Evolutionary conservation across 2,888 invertebrate species (phyloP).

Genomic region (Rotaria macrura): DNA sequence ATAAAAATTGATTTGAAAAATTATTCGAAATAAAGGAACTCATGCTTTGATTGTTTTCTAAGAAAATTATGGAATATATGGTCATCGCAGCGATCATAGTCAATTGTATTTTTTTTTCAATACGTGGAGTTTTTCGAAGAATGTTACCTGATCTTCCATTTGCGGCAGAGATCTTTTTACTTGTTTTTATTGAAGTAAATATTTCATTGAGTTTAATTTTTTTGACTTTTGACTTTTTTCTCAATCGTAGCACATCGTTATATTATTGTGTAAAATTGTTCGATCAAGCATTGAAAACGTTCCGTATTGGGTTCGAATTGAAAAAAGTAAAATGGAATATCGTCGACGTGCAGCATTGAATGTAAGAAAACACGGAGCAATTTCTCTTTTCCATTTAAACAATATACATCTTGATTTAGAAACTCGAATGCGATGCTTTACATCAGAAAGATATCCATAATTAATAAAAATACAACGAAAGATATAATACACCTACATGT

Average conservation of each 20-base stretch:
- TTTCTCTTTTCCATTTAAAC: not conserved
- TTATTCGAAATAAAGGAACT: no score
- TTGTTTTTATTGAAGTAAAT: slow-evolving; percentile 20
- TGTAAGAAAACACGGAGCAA: slow-evolving; percentile 38
- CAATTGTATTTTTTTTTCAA: slow-evolving; percentile 20
- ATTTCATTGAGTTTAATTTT: not conserved
- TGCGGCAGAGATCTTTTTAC: slow-evolving; percentile 19
- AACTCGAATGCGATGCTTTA: slow-evolving; percentile 28
- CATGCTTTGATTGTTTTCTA: not conserved
- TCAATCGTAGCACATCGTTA: not conserved
- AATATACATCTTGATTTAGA: not conserved
- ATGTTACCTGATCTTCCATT: slow-evolving; percentile 21
- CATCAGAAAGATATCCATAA: not conserved
- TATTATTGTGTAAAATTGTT: not conserved
- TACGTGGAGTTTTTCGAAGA: slow-evolving; percentile 22
- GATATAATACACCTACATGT: no score
- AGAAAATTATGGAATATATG: slow-evolving; percentile 24
- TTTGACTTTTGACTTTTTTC: no score
- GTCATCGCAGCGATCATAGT: slow-evolving; percentile 19
- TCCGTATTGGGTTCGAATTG: slow-evolving; percentile 80
- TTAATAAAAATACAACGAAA: not conserved
- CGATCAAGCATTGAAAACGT: slow-evolving; percentile 64
- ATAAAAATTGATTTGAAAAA: not conserved
- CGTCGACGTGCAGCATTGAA: slow-evolving; percentile 69
- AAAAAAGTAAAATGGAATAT: slow-evolving; percentile 88